These are phyloP conservation scores for Borostomias antarcticus DNA, from an alignment of 2,797 vertebrate genomes.

Conservation along the genomic window DNA sequence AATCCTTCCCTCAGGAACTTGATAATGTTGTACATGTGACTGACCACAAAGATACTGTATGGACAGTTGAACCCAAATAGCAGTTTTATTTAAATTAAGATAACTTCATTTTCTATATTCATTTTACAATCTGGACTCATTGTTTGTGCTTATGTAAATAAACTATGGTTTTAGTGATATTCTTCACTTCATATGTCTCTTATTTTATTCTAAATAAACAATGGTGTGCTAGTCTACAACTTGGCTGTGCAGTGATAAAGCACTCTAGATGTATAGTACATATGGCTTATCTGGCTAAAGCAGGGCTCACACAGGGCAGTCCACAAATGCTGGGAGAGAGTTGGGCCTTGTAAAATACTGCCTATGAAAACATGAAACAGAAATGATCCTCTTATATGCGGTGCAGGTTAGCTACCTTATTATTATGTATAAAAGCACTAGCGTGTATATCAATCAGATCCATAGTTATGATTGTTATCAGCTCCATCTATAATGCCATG, in stretches of 20 bases:
- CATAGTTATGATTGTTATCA: no score
- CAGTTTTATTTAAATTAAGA: slow-evolving; percentile 42
- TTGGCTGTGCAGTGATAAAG: not conserved
- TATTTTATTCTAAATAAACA: not conserved
- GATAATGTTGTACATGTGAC: not conserved
- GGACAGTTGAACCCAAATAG: not conserved
- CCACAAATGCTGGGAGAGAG: no score
- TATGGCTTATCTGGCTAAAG: no score
- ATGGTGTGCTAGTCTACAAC: not conserved
- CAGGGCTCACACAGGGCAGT: no score
- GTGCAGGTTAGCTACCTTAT: no score
- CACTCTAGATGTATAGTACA: no score
- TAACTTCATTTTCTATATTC: slow-evolving; percentile 45
- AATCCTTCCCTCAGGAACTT: not conserved
- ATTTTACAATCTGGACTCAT: slow-evolving; percentile 56
- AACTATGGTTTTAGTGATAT: slow-evolving; percentile 67
- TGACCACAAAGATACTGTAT: slow-evolving; percentile 1
- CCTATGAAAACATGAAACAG: no score
- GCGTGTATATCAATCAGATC: no score
- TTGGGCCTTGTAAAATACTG: no score
- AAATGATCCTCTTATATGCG: no score
- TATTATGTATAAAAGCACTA: no score
- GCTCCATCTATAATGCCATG: no score
- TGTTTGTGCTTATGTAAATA: slow-evolving; percentile 71
- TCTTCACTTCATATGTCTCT: slow-evolving; percentile 18